These are phyloP conservation scores for Machimus rusticus DNA, from an alignment of 2,888 invertebrate genomes.

Conservation along the genomic window DNA sequence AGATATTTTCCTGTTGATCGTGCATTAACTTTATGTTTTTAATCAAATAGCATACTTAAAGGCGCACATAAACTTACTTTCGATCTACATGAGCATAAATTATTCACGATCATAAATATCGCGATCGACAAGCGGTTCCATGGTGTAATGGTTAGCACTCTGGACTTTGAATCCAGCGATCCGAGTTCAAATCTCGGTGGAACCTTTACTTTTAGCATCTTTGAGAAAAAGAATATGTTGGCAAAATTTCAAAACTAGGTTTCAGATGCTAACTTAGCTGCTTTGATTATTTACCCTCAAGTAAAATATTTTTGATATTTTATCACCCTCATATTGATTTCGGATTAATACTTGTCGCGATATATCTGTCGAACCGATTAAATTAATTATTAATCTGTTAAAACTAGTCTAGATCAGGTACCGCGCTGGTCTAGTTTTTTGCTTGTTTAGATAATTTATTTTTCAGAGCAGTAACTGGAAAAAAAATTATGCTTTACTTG, in stretches of 20 bases:
- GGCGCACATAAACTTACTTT: neutral
- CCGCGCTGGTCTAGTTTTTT: neutral
- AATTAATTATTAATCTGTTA: neutral
- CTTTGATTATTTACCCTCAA: neutral
- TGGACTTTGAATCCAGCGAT: constrained; percentile 46
- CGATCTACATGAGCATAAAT: neutral
- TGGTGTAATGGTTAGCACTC: constrained; percentile 46
- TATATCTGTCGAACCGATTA: neutral
- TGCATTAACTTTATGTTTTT: neutral
- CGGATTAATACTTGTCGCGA: neutral
- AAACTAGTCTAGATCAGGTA: neutral
- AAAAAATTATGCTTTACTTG: neutral
- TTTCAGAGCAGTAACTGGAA: neutral
- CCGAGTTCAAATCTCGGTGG: constrained; percentile 46
- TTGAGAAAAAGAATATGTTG: neutral
- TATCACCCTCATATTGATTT: neutral
- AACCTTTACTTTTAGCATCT: neutral
- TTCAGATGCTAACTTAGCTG: neutral
- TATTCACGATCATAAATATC: neutral
- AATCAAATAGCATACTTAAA: neutral
- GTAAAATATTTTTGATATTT: neutral
- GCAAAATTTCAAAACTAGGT: neutral
- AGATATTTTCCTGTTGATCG: neutral
- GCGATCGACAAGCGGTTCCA: constrained; percentile 6
- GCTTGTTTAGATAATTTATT: neutral